Base-by-base conservation (phyloP, 2,888 invertebrate species). In the Apodemia hepburni region DNA sequence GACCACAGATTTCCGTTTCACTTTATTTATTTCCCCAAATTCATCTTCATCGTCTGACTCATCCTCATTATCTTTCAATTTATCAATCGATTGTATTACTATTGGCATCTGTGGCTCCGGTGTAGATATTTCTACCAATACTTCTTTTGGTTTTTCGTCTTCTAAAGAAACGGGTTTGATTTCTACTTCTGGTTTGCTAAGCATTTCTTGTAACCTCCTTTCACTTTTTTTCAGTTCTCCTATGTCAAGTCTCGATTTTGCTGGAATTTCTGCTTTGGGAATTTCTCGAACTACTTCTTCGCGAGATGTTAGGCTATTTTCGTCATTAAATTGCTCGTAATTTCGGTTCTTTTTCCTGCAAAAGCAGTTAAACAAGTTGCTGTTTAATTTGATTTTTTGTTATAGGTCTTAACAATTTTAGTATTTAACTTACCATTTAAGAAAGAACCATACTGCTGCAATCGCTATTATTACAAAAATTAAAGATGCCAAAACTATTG, bases 1-100 rank as follows among this genome's bases (percentile, higher is more conserved):
- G 8, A 93, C 93, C 0, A 90, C 87, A 3, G 92, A 91, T 75
- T 92, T 92, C 69, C 83, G 82, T 69, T 79, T 80, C 2, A 75
- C 65, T 66, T 65, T 75, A 61, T 69, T 75, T 11, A 63, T 68
- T 78, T 91, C 91, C 1, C 90, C 92, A 65, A 81, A 90, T 71
- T 91, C 92, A 68, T 92, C 87, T 17, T 84, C 86, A 22, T 85
- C 86, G 1, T 80, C 82, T 4, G 80, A 79, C 15, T 75, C 74
- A 7, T 85, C 83, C 6, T 70, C 75, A 15, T 80, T 82, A 60
- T 84, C 83, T 74, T 91, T 90, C 33, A 90, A 72, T 71, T 87
- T 87, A 64, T 90, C 87, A 66, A 86, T 84, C 2, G 87, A 85
- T 73, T 89, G 87, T 66, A 91, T 87, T 2, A 88, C 81, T 66